Evolutionary conservation across 2,888 invertebrate genomes (phyloP).

Genomic region (Entomobrya multifasciata): DNA sequence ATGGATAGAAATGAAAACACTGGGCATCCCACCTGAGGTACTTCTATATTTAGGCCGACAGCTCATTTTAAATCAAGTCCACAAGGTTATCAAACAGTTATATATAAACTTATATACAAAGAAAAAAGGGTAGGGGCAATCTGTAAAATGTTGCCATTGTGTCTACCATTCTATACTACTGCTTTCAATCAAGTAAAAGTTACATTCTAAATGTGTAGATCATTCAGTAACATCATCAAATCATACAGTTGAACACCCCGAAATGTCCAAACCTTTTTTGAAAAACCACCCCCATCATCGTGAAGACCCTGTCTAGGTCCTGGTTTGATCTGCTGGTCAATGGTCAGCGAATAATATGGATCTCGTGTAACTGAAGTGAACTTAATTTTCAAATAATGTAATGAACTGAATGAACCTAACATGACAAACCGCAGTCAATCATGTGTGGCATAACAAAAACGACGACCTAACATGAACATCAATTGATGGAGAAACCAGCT

Average conservation of each 20-base stretch:
- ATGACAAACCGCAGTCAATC: constrained; percentile 71
- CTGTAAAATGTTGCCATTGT: constrained; percentile 21
- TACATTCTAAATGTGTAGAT: neutral
- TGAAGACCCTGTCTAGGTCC: constrained; percentile 51
- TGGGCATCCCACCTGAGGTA: constrained; percentile 56
- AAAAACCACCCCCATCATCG: constrained; percentile 66
- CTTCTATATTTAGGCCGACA: constrained; percentile 65
- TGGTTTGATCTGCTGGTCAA: constrained; percentile 45
- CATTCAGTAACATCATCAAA: constrained; percentile 29
- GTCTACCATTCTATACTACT: too few species aligned
- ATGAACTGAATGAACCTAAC: constrained; percentile 55
- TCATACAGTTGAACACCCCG: constrained; percentile 47
- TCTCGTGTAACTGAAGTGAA: neutral
- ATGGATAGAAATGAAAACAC: constrained; percentile 48
- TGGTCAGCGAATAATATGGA: constrained; percentile 46
- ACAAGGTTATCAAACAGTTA: constrained; percentile 65
- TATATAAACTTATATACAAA: too few species aligned
- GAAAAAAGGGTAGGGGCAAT: constrained; percentile 13
- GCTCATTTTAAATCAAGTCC: constrained; percentile 59
- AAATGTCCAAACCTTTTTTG: constrained; percentile 48
- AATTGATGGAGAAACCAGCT: constrained; percentile 40
- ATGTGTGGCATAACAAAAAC: constrained; percentile 45
- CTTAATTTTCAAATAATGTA: constrained; percentile 48
- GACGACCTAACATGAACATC: constrained; percentile 36
- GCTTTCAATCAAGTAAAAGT: neutral